Evolutionary conservation across 2,888 invertebrate species (phyloP), one percentile per base, ranked within the genome.

Genomic region (Fabriciana adippe): DNA sequence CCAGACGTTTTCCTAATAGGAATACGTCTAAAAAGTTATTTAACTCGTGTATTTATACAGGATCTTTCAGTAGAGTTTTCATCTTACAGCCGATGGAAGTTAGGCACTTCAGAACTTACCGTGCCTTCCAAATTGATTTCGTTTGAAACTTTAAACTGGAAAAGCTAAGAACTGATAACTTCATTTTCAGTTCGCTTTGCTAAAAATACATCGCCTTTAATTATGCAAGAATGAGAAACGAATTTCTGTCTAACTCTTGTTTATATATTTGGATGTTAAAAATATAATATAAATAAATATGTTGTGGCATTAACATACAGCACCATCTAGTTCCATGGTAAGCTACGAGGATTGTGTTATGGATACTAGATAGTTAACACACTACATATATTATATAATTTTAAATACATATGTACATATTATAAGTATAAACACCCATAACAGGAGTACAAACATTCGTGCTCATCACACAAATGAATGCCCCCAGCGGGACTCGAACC

Each of bases 41-140:
- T 61, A 69, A 71, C 60, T 69, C 63, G 53, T 61, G 64, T 63
- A 68, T 69, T 63, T 68, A 63, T 69, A 68, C 53, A 64, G 55
- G 57, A 64, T 69, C 67, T 67, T 69, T 65, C 26, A 15, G 61
- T 64, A 51, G 50, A 67, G 56, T 67, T 72, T 66, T 69, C 66
- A 68, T 70, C 66, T 67, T 55, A 63, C 57, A 65, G 63, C 55
- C 64, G 61, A 66, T 61, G 41, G 45, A 72, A 72, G 74, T 74
- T 73, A 70, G 67, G 55, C 65, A 70, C 67, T 74, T 82, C 77
- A 82, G 57, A 84, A 82, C 80, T 86, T 83, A 66, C 74, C 76
- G 81, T 78, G 79, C 78, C 78, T 78, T 71, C 79, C 79, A 85
- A 87, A 86, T 86, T 86, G 85, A 84, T 85, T 87, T 81, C 79